Percentiles rank a stretch among this genome's conserved stretches.
Conservation (phyloP, 1,140 invertebrate genomes). For the Halyomorpha halys region DNA sequence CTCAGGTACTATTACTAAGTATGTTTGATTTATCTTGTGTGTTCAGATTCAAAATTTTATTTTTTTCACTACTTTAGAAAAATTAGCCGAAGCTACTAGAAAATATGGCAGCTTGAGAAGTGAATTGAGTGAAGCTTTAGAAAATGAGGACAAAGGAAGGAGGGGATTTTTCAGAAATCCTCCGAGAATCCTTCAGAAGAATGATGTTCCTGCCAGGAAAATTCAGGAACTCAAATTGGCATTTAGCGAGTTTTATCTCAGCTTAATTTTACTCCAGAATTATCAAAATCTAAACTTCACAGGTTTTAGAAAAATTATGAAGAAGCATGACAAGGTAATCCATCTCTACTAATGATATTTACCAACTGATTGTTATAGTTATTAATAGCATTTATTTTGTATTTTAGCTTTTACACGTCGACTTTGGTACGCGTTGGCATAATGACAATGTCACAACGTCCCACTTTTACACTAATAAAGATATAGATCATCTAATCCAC, state of each 20-base stretch:
- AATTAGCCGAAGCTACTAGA: conserved; percentile 89
- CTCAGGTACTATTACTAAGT: conserved; percentile 50
- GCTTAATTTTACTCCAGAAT: conserved; percentile 83
- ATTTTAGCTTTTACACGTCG: conserved; percentile 54
- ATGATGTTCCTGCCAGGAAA: conserved; percentile 58
- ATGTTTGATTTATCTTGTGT: neutral
- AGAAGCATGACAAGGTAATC: conserved; percentile 97
- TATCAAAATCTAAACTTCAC: conserved; percentile 96
- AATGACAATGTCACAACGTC: conserved; percentile 85
- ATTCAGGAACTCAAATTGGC: conserved; percentile 91
- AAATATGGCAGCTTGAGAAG: conserved; percentile 86
- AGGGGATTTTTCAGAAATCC: conserved; percentile 29
- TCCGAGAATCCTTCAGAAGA: conserved; percentile 37
- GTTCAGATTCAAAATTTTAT: neutral
- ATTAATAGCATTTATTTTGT: conserved; percentile 20
- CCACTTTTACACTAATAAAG: conserved; percentile 93
- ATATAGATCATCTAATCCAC: conserved; percentile 90
- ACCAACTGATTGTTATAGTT: neutral
- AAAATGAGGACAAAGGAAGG: conserved; percentile 51
- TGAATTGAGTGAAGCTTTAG: conserved; percentile 69
- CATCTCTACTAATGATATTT: neutral
- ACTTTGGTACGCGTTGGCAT: conserved; percentile 76
- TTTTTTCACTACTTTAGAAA: conserved; percentile 55
- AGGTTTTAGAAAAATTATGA: conserved; percentile 98
- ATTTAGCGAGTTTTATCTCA: conserved; percentile 98